Base-by-base conservation (phyloP, 2,888 invertebrate species). In the Plebejus anna region DNA sequence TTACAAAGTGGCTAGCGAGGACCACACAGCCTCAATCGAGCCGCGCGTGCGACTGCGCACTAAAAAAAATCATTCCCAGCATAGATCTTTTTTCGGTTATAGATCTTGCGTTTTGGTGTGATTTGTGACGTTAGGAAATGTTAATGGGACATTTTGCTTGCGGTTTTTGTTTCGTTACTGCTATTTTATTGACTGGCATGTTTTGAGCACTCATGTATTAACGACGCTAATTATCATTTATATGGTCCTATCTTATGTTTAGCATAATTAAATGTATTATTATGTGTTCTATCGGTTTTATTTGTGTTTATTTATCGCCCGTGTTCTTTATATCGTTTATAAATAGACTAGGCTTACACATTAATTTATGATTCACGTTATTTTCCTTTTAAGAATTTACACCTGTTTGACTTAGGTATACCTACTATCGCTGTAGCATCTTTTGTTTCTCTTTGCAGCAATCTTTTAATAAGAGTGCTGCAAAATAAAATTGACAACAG, bases 1-100 rank as follows among this genome's bases (percentile, higher is more conserved):
- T 94, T 94, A 94, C 94, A 94, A 94, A 94, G 93, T 93, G 94
- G 93, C 93, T 90, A 90, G 93, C 91, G 91, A 88, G 92, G 93
- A 93, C 93, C 94, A 93, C 93, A 93, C 94, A 93, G 89, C 89
- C 90, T 90, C 92, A 94, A 92, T 92, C 92, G 92, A 86, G 89
- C 93, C 94, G 93, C 93, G 93, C 93, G 94, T 92, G 93, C 94
- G 92, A 90, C 91, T 89, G 85, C 89, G 90, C 89, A 85, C 86
- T 86, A 91, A 87, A 87, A 91, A 89, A 85, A 91, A 89, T 85
- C 87, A 89, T 92, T 92, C 91, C 87, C 90, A 90, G 86, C 91
- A 89, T 91, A 90, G 90, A 91, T 90, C 89, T 89, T 91, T 86
- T 92, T 91, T 92, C 88, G 90, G 90, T 90, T 91, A 90, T 91